Evolutionary conservation across 1,140 invertebrate species (phyloP), one percentile per base, ranked within the genome.

Genomic region (Ctenoplectra terminalis): DNA sequence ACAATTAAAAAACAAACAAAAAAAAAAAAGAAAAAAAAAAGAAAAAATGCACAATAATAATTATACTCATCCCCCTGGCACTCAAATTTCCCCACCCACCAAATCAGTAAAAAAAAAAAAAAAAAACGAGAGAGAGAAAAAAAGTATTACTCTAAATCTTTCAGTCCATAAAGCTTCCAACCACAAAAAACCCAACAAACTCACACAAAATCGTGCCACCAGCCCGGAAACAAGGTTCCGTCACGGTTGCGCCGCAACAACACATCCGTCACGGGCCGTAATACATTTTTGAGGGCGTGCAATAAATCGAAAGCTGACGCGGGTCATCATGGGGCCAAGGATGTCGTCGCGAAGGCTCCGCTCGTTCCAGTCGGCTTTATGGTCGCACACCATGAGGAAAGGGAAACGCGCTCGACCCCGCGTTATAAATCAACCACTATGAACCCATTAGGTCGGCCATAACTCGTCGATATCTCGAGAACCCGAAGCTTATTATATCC

Each of bases 401-500:
- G 56, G 73, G 67, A 90, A 86, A 88, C 87, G 78, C 87, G 82
- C 69, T 60, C 75, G 67, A 67, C 67, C 37, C 89, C 89, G 81
- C 72, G 83, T 85, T 88, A 90, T 94, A 94, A 93, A 93, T 94
- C 93, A 94, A 93, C 91, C 88, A 87, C 89, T 89, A 89, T 89
- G 88, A 89, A 89, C 92, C 67, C 91, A 93, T 93, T 93, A 93
- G 91, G 90, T 85, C 87, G 87, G 72, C 84, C 92, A 92, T 94
- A 94, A 93, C 90, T 93, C 90, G 92, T 91, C 92, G 93, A 94
- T 93, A 94, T 93, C 92, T 92, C 92, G 91, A 92, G 91, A 90
- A 94, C 92, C 90, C 88, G 88, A 90, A 91, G 92, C 92, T 93
- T 93, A 93, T 93, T 93, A 93, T 93, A 93, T 91, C 90, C 90